Percentiles rank a stretch among this genome's conserved stretches.
Evolutionary conservation across 2,888 invertebrate species (phyloP).

Genomic region (Mayetiola destructor): DNA sequence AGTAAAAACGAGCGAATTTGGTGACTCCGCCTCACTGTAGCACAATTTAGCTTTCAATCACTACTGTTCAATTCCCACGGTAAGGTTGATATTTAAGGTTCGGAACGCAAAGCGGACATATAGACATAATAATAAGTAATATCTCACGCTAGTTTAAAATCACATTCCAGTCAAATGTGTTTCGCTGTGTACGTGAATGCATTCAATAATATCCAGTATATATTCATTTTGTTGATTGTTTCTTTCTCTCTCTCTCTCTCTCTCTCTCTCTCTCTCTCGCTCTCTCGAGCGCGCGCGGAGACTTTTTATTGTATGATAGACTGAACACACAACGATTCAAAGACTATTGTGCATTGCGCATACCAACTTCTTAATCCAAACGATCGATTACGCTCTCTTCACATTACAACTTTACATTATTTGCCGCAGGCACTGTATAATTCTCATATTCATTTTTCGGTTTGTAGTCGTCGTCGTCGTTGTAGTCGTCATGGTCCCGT

Average conservation of each 20-base stretch:
- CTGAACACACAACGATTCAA: no score
- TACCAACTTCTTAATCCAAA: slow-evolving; percentile 5
- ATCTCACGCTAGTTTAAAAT: slow-evolving; percentile 13
- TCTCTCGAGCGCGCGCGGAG: no score
- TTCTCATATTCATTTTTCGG: slow-evolving; percentile 7
- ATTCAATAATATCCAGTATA: background rate
- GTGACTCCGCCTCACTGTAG: slow-evolving; percentile 5
- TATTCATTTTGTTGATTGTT: background rate
- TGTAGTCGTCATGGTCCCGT: background rate
- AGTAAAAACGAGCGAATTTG: no score
- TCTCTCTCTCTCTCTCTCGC: no score
- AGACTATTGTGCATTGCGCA: background rate
- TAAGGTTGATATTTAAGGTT: background rate
- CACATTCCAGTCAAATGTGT: background rate
- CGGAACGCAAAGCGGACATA: background rate
- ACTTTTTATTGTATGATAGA: no score
- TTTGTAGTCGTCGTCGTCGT: background rate
- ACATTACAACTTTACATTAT: slow-evolving; percentile 11
- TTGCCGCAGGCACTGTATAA: slow-evolving; percentile 12
- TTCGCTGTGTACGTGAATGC: slow-evolving; percentile 2
- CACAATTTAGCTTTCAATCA: slow-evolving; percentile 7
- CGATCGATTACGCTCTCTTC: slow-evolving; percentile 9
- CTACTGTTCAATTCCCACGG: slow-evolving; percentile 17
- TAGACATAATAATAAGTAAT: slow-evolving; percentile 11
- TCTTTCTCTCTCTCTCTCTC: no score